These are phyloP conservation scores for Enteromius thamalakanensis DNA, from an alignment of 2,797 vertebrate species.

Conservation along the genomic window DNA sequence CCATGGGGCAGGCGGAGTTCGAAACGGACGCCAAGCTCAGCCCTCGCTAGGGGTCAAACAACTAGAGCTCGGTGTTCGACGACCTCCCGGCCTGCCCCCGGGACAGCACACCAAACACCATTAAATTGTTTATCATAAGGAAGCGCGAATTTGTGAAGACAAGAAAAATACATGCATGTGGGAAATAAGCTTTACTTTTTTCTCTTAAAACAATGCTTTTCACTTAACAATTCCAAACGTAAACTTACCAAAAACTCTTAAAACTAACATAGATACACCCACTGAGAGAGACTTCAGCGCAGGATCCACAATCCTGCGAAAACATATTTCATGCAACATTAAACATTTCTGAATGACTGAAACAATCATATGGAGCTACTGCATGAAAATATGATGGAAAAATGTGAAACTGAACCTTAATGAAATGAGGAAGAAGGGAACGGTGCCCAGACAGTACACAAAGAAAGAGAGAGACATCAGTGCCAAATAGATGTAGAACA, in stretches of 20 bases:
- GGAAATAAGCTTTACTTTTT: neutral
- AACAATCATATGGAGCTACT: neutral
- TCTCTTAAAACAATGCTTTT: neutral
- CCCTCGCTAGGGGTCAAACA: no score
- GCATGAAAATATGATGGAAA: neutral
- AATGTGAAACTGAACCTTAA: conserved; percentile 74
- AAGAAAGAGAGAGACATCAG: conserved; percentile 79
- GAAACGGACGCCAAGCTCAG: no score
- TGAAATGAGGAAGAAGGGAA: conserved; percentile 77
- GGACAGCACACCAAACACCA: no score
- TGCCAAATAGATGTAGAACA: conserved; percentile 80
- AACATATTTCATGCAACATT: neutral
- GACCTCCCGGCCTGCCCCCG: no score
- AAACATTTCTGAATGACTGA: neutral
- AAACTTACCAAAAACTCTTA: conserved; percentile 45
- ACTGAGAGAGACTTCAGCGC: conserved; percentile 73
- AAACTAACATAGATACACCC: conserved; percentile 39
- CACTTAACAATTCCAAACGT: neutral
- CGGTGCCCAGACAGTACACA: conserved; percentile 72
- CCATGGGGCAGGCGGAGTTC: no score
- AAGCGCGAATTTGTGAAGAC: no score
- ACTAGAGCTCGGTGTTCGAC: no score
- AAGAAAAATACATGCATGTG: neutral
- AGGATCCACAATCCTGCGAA: conserved; percentile 75
- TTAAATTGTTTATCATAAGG: no score